Conservation (phyloP, 2,113 vertebrate genomes). For the Ammodytes dubius region DNA sequence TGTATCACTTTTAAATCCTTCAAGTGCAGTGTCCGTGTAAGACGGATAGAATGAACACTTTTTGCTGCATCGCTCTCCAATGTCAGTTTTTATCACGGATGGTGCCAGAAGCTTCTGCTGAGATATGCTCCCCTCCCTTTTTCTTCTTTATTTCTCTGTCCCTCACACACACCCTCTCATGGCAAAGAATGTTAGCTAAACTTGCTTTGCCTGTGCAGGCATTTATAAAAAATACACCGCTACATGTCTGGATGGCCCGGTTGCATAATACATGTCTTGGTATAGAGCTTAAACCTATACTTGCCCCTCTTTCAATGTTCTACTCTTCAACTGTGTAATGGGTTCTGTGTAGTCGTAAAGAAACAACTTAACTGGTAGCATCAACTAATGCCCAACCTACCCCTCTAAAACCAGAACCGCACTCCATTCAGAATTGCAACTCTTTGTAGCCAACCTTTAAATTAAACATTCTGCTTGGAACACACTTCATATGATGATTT, state of each 20-base stretch:
- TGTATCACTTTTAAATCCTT: conserved; percentile 53
- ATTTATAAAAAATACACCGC: conserved; percentile 77
- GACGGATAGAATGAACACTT: conserved; percentile 30
- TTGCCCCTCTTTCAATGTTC: conserved; percentile 3
- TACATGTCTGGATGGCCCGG: conserved; percentile 64
- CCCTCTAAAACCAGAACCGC: conserved; percentile 15
- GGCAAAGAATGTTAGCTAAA: conserved; percentile 49
- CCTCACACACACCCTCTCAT: not conserved
- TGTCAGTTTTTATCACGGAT: conserved; percentile 49
- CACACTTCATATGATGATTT: not conserved
- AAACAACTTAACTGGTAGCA: conserved; percentile 24
- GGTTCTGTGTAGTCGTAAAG: conserved; percentile 50
- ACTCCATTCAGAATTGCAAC: conserved; percentile 12
- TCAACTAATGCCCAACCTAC: conserved; percentile 27
- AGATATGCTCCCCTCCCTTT: not conserved
- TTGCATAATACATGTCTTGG: conserved; percentile 78
- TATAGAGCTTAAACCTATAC: conserved; percentile 61
- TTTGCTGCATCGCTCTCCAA: conserved; percentile 40
- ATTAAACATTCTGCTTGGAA: not conserved
- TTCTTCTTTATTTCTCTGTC: not conserved
- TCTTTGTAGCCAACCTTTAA: conserved; percentile 55
- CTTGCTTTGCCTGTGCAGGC: conserved; percentile 60
- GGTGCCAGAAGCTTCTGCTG: conserved; percentile 33
- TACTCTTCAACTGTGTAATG: conserved; percentile 54
- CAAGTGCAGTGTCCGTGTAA: conserved; percentile 16